Base-by-base conservation (phyloP, 2,888 invertebrate species). In the Aproaerema taeniolella region DNA sequence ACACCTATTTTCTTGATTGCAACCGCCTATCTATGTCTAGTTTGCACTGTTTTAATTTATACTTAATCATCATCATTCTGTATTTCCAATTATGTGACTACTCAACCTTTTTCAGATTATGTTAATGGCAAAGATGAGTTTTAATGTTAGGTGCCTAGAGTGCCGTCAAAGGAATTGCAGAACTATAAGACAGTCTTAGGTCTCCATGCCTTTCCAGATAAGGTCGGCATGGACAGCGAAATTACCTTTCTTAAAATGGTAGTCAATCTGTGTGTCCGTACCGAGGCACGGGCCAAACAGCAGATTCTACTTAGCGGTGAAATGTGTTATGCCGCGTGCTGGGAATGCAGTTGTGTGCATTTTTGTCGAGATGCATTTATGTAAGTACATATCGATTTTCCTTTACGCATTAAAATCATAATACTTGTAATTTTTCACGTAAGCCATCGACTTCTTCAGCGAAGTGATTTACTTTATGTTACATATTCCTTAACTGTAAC, bases 221-320 rank as follows among this genome's bases (percentile, higher is more conserved):
- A 64, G 70, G 74, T 39, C 43, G 53, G 42, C 54, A 49, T 37
- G 41, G 50, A 60, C 55, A 64, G 55, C 58, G 57, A 47, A 56
- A 55, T 60, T 49, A 47, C 45, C 47, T 55, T 53, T 68, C 77
- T 60, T 74, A 79, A 74, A 81, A 71, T 25, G 80, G 80, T 67
- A 67, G 71, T 73, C 79, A 67, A 75, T 76, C 68, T 64, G 64
- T 62, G 61, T 63, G 61, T 60, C 57, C 55, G 52, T 53, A 52
- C 53, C 52, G 40, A 54, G 57, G 62, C 63, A 57, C 58, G 58
- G 52, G 54, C 52, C 55, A 56, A 50, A 81, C 80, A 85, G 61
- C 65, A 67, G 52, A 81, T 77, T 80, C 78, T 85, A 85, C 83
- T 85, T 83, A 85, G 74, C 69, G 65, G 66, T 78, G 73, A 78